Percentiles rank a stretch among this genome's conserved stretches.
Evolutionary conservation across 1,140 invertebrate genomes (phyloP).

Genomic region (Ceratosolen fusciceps): DNA sequence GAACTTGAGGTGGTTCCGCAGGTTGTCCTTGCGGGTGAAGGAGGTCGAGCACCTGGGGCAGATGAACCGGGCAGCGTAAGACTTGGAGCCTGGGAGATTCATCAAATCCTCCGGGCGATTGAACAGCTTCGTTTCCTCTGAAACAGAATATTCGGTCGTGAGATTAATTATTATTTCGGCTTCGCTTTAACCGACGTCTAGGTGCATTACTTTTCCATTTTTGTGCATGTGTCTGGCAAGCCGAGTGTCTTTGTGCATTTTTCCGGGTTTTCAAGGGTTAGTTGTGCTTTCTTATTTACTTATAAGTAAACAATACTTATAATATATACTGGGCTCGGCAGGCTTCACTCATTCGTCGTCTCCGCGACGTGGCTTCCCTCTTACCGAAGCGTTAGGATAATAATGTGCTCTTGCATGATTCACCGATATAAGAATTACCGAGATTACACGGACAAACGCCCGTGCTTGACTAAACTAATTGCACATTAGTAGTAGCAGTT

Average conservation of each 20-base stretch:
- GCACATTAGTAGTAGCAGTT: too few relatives aligned
- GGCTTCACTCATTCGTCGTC: too few relatives aligned
- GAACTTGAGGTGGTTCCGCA: conserved; percentile 55
- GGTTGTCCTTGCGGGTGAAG: conserved; percentile 53
- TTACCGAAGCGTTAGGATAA: too few relatives aligned
- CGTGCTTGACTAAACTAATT: too few relatives aligned
- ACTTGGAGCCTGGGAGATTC: neutral
- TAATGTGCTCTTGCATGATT: too few relatives aligned
- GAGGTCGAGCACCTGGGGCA: conserved; percentile 50
- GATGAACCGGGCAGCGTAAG: neutral
- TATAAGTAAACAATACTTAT: too few relatives aligned
- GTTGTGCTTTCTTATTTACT: neutral
- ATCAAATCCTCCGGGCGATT: neutral
- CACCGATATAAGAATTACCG: too few relatives aligned
- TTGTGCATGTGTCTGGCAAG: neutral
- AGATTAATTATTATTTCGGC: neutral
- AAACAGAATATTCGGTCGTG: conserved; percentile 18
- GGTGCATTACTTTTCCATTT: neutral
- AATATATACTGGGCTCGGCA: too few relatives aligned
- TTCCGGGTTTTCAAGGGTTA: too few relatives aligned
- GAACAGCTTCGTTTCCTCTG: neutral
- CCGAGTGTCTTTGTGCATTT: neutral
- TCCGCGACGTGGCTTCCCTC: too few relatives aligned
- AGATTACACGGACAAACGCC: too few relatives aligned
- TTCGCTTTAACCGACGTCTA: neutral